A percentile compares a stretch with the other conserved stretches of the same genome.
phyloP scores from a whole-genome alignment of 1,140 invertebrate genomes.

The Drosophila auraria region DNA sequence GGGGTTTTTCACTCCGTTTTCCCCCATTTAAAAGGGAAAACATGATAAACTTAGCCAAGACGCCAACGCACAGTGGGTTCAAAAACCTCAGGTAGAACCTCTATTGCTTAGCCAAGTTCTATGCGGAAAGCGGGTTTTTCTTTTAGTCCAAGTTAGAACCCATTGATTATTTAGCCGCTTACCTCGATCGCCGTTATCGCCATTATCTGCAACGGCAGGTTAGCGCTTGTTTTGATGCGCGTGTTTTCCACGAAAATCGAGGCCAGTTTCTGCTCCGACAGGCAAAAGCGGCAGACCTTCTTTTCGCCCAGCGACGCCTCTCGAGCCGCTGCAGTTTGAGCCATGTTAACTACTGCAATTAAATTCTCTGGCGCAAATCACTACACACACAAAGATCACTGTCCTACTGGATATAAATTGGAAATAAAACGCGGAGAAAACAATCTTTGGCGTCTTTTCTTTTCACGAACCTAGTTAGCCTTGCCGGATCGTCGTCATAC shows the following conservation, averaged over 20 bases:
- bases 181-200: constrained; percentile 91
- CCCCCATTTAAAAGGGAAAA: neutral
- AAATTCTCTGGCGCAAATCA: neutral
- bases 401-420: neutral
- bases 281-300: constrained; percentile 90
- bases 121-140: neutral
- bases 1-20: neutral
- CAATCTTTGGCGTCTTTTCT: constrained; percentile 46
- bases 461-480: constrained; percentile 30
- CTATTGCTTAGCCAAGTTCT: constrained; percentile 65
- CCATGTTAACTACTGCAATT: constrained; percentile 35
- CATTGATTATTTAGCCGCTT: constrained; percentile 59
- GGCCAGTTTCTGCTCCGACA: constrained; percentile 87
- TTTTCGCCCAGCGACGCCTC: constrained; percentile 78
- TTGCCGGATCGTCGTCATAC: constrained; percentile 13
- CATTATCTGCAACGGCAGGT: constrained; percentile 90
- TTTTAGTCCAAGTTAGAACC: constrained; percentile 60
- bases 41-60: constrained; percentile 65
- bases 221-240: constrained; percentile 87
- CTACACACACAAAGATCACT: neutral
- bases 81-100: constrained; percentile 56
- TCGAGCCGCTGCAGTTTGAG: constrained; percentile 33
- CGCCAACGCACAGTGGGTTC: constrained; percentile 62
- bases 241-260: constrained; percentile 89
- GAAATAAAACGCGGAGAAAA: constrained; percentile 17